Evolutionary conservation across 2,888 invertebrate genomes (phyloP).

Genomic region (Azorinus chamasolen): DNA sequence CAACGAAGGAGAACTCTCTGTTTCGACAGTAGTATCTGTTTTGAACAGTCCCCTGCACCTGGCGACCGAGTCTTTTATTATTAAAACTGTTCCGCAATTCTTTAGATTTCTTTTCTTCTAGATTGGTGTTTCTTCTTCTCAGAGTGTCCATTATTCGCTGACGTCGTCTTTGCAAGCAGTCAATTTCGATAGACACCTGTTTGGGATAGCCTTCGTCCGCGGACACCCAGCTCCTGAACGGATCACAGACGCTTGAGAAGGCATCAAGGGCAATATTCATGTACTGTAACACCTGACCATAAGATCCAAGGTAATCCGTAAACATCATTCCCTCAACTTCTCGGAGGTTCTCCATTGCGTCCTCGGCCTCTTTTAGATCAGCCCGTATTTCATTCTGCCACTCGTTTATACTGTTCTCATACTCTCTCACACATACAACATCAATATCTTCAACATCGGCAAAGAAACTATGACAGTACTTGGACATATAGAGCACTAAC

Average conservation of each 20-base stretch:
- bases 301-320: conserved; percentile 70
- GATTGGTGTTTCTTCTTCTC: conserved; percentile 59
- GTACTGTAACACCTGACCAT: conserved; percentile 70
- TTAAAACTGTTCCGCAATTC: conserved; percentile 61
- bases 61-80: conserved; percentile 60
- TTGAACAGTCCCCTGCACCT: conserved; percentile 52
- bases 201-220: conserved; percentile 80
- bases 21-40: conserved; percentile 68
- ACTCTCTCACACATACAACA: conserved; percentile 72
- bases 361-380: conserved; percentile 60
- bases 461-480: conserved; percentile 80
- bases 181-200: conserved; percentile 75
- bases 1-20: conserved; percentile 64
- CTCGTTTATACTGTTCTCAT: conserved; percentile 77
- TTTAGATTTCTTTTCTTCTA: conserved; percentile 66
- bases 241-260: conserved; percentile 70
- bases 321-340: conserved; percentile 56
- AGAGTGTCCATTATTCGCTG: conserved; percentile 63
- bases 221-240: conserved; percentile 79
- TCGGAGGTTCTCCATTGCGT: conserved; percentile 45
- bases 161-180: conserved; percentile 63
- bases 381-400: conserved; percentile 71
- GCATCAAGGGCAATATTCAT: conserved; percentile 75
- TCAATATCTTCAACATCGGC: conserved; percentile 70
- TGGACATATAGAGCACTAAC: conserved; percentile 56